Evolutionary conservation across 2,888 invertebrate genomes (phyloP).

Genomic region (Cryptus viduatorius): DNA sequence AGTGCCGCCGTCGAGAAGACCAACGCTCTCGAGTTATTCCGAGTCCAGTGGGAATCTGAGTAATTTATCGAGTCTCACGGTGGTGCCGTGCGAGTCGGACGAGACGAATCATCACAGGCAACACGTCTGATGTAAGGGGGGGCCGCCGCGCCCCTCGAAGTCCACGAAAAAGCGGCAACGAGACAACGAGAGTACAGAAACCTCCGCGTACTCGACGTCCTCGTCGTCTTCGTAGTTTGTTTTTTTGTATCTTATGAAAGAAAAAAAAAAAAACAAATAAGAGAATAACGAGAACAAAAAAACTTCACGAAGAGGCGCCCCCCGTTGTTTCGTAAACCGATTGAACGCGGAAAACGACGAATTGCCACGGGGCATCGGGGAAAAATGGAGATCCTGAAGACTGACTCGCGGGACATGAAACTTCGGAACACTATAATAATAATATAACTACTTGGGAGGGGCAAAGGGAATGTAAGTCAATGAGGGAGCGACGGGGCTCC

Average conservation of each 20-base stretch:
- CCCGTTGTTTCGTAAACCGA: conserved; percentile 18
- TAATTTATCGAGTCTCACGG: conserved; percentile 82
- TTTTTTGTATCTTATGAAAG: background rate
- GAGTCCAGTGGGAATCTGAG: conserved; percentile 83
- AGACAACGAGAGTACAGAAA: conserved; percentile 42
- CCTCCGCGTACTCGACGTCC: conserved; percentile 69
- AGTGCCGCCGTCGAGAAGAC: conserved; percentile 72
- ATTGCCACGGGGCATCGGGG: conserved; percentile 56
- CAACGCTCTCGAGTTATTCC: conserved; percentile 81
- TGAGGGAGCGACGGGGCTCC: conserved; percentile 17
- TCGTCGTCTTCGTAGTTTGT: conserved; percentile 64
- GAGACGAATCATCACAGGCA: conserved; percentile 79
- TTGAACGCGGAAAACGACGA: background rate
- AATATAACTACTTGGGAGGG: conserved; percentile 27
- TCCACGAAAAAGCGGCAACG: conserved; percentile 47
- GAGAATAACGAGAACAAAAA: background rate
- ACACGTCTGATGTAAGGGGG: conserved; percentile 79
- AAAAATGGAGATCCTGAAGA: conserved; percentile 78
- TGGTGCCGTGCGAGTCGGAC: conserved; percentile 82
- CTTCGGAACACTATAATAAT: conserved; percentile 64
- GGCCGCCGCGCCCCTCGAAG: conserved; percentile 61
- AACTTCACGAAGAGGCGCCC: conserved; percentile 51
- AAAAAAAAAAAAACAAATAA: background rate
- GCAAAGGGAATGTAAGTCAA: conserved; percentile 36
- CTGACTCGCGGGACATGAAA: conserved; percentile 79